These are phyloP conservation scores for Drosophila neonasuta DNA, from an alignment of 2,888 invertebrate species.

Conservation along the genomic window DNA sequence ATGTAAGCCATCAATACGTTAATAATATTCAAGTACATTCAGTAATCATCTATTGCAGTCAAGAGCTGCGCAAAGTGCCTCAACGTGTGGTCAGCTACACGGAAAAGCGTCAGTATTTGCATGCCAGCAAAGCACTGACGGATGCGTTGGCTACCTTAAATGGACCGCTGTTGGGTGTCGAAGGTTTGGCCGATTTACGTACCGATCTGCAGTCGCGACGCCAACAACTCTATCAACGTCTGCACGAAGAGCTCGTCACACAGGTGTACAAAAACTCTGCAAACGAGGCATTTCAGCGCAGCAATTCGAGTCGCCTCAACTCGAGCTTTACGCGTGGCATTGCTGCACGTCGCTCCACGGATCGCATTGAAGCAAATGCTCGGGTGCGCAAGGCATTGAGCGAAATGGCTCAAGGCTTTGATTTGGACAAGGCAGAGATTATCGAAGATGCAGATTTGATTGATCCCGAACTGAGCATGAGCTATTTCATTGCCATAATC, in stretches of 20 bases:
- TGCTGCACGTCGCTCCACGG: slow-evolving; percentile 84
- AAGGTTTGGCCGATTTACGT: slow-evolving; percentile 91
- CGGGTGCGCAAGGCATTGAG: slow-evolving; percentile 84
- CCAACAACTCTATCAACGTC: slow-evolving; percentile 86
- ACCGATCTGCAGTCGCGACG: slow-evolving; percentile 86
- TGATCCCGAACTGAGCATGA: slow-evolving; percentile 85
- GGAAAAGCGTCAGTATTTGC: slow-evolving; percentile 90
- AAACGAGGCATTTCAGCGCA: slow-evolving; percentile 84
- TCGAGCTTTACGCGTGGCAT: slow-evolving; percentile 85
- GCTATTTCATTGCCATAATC: slow-evolving; percentile 89
- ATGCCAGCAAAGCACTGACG: slow-evolving; percentile 91
- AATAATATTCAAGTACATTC: slow-evolving; percentile 2
- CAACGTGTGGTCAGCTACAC: slow-evolving; percentile 86
- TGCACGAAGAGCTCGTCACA: slow-evolving; percentile 88
- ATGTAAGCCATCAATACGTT: slow-evolving; percentile 83
- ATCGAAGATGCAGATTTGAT: slow-evolving; percentile 85
- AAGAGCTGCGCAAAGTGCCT: slow-evolving; percentile 89
- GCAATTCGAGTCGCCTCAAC: slow-evolving; percentile 85
- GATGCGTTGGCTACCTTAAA: slow-evolving; percentile 87
- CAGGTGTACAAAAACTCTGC: slow-evolving; percentile 88
- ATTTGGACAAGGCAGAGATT: slow-evolving; percentile 82
- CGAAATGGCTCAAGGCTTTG: slow-evolving; percentile 83
- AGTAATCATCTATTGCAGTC: slow-evolving; percentile 83
- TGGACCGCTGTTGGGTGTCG: slow-evolving; percentile 90
- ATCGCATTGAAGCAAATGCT: slow-evolving; percentile 83